Percentiles rank a stretch among this genome's conserved stretches.
Evolutionary conservation across 2,888 invertebrate species (phyloP).

Genomic region (Luperina testacea): DNA sequence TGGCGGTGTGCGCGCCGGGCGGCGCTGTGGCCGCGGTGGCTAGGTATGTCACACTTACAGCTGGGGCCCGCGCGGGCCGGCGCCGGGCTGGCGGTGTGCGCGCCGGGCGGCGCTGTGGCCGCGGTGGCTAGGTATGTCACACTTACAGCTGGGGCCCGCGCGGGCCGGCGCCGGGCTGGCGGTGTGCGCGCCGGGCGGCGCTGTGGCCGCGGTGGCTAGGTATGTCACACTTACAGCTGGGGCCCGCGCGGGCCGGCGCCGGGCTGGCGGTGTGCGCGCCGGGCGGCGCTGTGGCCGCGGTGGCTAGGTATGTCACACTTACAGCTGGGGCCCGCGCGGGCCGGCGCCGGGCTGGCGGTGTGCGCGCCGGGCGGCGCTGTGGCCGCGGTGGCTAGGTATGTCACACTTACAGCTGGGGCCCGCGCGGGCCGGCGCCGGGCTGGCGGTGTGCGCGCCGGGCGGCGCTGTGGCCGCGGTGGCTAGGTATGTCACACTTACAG

Average conservation of each 20-base stretch:
- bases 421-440: too few relatives aligned
- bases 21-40: slow-evolving; percentile 98
- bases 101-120: slow-evolving; percentile 98
- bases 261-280: slow-evolving; percentile 96
- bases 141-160: not conserved
- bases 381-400: slow-evolving; percentile 94
- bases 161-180: too few relatives aligned
- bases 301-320: slow-evolving; percentile 91
- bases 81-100: slow-evolving; percentile 93
- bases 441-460: not conserved
- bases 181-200: slow-evolving; percentile 72
- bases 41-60: slow-evolving; percentile 87
- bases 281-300: slow-evolving; percentile 97
- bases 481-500: not conserved
- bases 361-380: slow-evolving; percentile 98
- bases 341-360: slow-evolving; percentile 90
- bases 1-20: slow-evolving; percentile 90
- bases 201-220: slow-evolving; percentile 93
- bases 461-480: not conserved
- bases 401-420: too few relatives aligned
- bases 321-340: slow-evolving; percentile 92
- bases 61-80: slow-evolving; percentile 96
- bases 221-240: slow-evolving; percentile 1
- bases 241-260: slow-evolving; percentile 90
- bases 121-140: slow-evolving; percentile 92